A percentile compares a stretch with the other conserved stretches of the same genome.
Evolutionary conservation across 2,888 invertebrate genomes (phyloP).

Genomic region (Parthenolecanium corni): DNA sequence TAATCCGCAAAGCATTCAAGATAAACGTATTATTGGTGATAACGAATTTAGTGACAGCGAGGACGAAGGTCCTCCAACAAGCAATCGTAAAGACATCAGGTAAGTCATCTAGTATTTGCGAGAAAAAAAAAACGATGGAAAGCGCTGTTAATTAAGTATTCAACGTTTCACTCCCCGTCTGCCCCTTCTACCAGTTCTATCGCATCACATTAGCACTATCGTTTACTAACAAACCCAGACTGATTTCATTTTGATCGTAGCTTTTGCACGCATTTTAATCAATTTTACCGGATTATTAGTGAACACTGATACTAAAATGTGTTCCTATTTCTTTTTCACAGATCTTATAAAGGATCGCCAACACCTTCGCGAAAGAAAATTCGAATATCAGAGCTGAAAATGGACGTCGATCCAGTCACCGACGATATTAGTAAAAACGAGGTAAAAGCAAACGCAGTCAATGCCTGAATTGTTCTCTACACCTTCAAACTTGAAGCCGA

Average conservation of each 20-base stretch:
- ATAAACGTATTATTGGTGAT: constrained; percentile 88
- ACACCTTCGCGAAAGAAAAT: constrained; percentile 16
- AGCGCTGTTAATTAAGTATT: neutral
- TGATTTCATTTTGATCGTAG: no score
- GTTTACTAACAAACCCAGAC: no score
- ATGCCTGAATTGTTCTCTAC: constrained; percentile 1
- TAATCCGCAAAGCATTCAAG: constrained; percentile 60
- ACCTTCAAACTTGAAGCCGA: no score
- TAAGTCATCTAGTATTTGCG: neutral
- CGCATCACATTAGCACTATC: no score
- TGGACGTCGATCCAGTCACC: constrained; percentile 11
- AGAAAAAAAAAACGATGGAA: no score
- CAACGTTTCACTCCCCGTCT: neutral
- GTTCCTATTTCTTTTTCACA: neutral
- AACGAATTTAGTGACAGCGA: constrained; percentile 90
- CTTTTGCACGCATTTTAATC: no score
- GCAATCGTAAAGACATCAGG: constrained; percentile 42
- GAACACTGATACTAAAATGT: no score
- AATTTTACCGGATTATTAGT: no score
- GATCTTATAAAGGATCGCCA: constrained; percentile 20
- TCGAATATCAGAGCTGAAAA: constrained; percentile 7
- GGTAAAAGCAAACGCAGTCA: constrained; percentile 4
- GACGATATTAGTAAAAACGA: constrained; percentile 11
- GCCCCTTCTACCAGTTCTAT: neutral
- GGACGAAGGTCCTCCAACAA: constrained; percentile 59